phyloP scores from a whole-genome alignment of 2,797 vertebrate genomes.

The Antrozous pallidus region DNA sequence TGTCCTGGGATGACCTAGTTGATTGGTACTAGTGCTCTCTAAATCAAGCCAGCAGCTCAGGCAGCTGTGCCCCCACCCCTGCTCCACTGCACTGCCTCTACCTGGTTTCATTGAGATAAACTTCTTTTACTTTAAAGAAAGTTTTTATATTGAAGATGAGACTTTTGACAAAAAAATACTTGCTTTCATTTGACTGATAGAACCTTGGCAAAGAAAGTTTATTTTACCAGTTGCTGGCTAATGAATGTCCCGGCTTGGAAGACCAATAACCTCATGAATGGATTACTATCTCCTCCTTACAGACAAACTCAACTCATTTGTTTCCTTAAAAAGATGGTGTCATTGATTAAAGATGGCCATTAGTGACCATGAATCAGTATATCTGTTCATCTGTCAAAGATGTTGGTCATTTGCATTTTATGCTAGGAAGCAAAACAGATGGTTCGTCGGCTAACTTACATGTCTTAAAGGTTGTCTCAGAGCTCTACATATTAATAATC shows the following conservation, averaged over 20 bases:
- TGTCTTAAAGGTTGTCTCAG: background rate
- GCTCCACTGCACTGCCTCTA: background rate
- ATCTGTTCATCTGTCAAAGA: conserved; percentile 38
- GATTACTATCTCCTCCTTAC: conserved; percentile 56
- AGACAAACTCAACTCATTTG: conserved; percentile 59
- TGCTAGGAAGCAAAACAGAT: conserved; percentile 31
- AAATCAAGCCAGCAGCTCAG: background rate
- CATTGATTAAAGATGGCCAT: conserved; percentile 66
- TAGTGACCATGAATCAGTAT: conserved; percentile 51
- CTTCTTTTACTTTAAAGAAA: background rate
- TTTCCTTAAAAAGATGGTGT: conserved; percentile 56
- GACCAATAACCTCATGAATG: conserved; percentile 54
- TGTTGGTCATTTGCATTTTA: conserved; percentile 39
- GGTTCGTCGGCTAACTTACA: background rate
- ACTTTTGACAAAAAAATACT: background rate
- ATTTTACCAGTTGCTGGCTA: conserved; percentile 48
- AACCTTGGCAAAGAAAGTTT: conserved; percentile 25
- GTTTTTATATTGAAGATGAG: conserved; percentile 20
- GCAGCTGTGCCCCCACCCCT: background rate
- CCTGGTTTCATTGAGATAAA: background rate
- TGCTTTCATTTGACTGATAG: conserved; percentile 51
- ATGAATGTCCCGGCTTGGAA: conserved; percentile 17
- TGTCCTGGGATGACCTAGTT: background rate
- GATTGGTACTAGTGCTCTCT: fast-evolving
- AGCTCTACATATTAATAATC: conserved; percentile 5